A percentile compares a stretch with the other conserved stretches of the same genome.
These are phyloP conservation scores for Lasioglossum lativentre DNA, from an alignment of 2,888 invertebrate genomes.

Conservation along the genomic window DNA sequence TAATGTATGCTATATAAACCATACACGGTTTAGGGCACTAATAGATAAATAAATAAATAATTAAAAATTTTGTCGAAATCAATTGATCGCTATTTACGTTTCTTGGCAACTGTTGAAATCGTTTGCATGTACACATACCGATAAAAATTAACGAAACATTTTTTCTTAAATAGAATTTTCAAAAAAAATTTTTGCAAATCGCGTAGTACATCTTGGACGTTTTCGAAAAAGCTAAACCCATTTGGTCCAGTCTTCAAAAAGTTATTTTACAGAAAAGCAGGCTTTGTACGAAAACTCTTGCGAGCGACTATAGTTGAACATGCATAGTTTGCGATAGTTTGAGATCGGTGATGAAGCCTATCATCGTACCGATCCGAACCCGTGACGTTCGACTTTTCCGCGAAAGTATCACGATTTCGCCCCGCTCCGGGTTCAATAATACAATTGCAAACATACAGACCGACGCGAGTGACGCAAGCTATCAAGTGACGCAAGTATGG, in stretches of 20 bases:
- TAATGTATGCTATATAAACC: no score
- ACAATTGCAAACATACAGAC: conserved; percentile 36
- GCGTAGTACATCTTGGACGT: no score
- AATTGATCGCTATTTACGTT: no score
- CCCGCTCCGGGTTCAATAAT: conserved; percentile 30
- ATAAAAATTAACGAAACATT: no score
- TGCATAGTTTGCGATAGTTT: not conserved
- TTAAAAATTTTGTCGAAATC: not conserved
- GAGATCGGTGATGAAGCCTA: not conserved
- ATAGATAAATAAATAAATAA: no score
- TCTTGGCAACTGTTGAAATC: not conserved
- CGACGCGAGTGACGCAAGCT: conserved; percentile 27
- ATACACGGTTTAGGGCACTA: no score
- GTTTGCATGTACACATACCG: no score
- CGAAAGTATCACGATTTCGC: conserved; percentile 20
- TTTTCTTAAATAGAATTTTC: no score
- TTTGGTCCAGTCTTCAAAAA: not conserved
- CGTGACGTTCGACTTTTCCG: conserved; percentile 4
- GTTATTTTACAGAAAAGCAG: not conserved
- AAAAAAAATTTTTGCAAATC: no score
- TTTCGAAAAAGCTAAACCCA: no score
- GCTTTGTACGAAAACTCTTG: not conserved
- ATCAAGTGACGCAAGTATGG: conserved; percentile 16
- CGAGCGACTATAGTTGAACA: not conserved
- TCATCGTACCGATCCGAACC: conserved; percentile 3